Percentiles rank a stretch among this genome's conserved stretches.
Conservation (phyloP, 2,113 vertebrate genomes). For the Pungitius pungitius region DNA sequence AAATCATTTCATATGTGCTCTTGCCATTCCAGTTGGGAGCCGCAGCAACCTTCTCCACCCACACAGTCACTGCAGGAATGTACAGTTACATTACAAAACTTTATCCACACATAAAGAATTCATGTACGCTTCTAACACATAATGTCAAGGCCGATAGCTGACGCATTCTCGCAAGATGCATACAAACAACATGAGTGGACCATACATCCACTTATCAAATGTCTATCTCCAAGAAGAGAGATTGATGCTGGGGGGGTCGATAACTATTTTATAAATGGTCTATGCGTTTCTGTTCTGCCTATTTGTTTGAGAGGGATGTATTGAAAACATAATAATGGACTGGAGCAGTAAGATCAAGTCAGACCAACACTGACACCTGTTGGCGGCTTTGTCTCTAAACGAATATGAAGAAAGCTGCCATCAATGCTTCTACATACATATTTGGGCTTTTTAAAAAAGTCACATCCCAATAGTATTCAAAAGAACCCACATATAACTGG, state of each 20-base stretch:
- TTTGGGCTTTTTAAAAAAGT: background rate
- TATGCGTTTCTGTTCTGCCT: background rate
- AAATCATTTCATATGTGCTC: conserved; percentile 74
- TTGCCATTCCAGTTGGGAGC: conserved; percentile 73
- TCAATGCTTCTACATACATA: background rate
- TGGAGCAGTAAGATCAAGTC: conserved; percentile 28
- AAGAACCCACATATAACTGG: background rate
- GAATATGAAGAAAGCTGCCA: background rate
- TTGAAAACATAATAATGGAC: background rate
- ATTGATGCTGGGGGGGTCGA: background rate
- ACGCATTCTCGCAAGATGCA: conserved; percentile 10
- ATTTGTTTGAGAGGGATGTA: background rate
- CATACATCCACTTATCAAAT: conserved; percentile 19
- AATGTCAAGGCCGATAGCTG: background rate
- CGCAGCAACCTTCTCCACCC: conserved; percentile 53
- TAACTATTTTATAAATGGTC: background rate
- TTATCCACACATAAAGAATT: background rate
- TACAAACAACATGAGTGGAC: conserved; percentile 4
- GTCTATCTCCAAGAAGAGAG: conserved; percentile 6
- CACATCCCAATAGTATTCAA: background rate
- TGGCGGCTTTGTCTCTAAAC: conserved; percentile 54
- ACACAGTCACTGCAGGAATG: conserved; percentile 66
- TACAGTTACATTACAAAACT: conserved; percentile 44
- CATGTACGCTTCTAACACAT: background rate
- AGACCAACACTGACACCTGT: conserved; percentile 78